These are phyloP conservation scores for Bombus affinis DNA, from an alignment of 1,140 invertebrate genomes.

Conservation along the genomic window DNA sequence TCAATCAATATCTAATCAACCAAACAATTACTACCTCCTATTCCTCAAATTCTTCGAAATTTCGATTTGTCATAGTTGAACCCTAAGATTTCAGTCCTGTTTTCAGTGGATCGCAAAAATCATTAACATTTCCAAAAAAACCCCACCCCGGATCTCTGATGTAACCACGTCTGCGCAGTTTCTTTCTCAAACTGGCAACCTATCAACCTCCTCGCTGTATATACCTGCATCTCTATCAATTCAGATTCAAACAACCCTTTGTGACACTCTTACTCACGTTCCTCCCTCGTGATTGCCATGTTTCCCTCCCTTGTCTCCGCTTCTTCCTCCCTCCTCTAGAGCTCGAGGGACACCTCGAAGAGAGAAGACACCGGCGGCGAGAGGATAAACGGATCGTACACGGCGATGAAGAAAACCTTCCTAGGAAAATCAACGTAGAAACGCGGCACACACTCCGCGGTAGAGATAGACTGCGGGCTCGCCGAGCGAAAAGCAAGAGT, in stretches of 20 bases:
- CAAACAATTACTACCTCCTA: neutral
- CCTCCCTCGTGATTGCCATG: slow-evolving; percentile 70
- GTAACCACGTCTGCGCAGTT: slow-evolving; percentile 28
- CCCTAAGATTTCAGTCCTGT: too few relatives aligned
- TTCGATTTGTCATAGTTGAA: neutral
- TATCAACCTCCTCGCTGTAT: slow-evolving; percentile 10
- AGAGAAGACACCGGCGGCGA: neutral
- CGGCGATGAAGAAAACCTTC: neutral
- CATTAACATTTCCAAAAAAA: neutral
- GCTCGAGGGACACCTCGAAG: neutral
- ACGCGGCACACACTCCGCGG: slow-evolving; percentile 2
- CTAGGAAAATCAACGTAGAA: neutral
- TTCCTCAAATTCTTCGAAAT: neutral
- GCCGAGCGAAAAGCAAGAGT: slow-evolving; percentile 28
- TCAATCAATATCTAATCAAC: neutral
- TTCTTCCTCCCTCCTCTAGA: neutral
- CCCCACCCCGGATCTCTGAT: neutral
- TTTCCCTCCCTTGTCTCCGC: neutral
- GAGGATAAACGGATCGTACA: neutral
- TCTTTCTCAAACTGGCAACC: slow-evolving; percentile 17
- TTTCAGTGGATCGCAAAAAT: neutral
- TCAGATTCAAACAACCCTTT: slow-evolving; percentile 8
- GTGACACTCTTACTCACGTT: slow-evolving; percentile 73
- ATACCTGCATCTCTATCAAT: neutral
- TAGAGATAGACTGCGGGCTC: slow-evolving; percentile 9